Evolutionary conservation across 2,888 invertebrate genomes (phyloP), one percentile per base, ranked within the genome.

Genomic region (Hirtodrosophila cameraria): DNA sequence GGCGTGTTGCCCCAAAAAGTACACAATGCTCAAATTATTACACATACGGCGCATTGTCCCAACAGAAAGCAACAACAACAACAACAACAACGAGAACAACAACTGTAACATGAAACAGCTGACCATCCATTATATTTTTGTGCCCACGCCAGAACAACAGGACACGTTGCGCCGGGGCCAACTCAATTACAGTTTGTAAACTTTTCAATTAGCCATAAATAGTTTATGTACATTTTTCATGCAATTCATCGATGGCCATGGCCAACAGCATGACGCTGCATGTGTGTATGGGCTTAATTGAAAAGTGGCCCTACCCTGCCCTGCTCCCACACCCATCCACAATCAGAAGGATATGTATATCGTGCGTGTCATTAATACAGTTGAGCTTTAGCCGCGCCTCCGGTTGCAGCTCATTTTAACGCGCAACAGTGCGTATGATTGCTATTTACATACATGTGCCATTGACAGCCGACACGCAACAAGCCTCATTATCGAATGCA

Each of bases 101-200:
- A 12, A 27, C 15, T 33, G 45, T 16, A 58, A 39, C 31, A 45
- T 31, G 55, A 48, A 38, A 28, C 70, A 50, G 50, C 68, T 65
- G 84, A 71, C 75, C 80, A 69, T 75, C 66, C 82, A 67, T 76
- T 75, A 77, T 67, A 23, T 39, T 54, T n/a, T 46, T 42, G 49
- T 53, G 49, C 55, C 59, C 60, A 41, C 53, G 72, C 43, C 28
- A n/a, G n/a, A n/a, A n/a, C n/a, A n/a, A n/a, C n/a, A n/a, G n/a
- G n/a, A n/a, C n/a, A n/a, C n/a, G 43, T 57, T 48, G 27, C 30
- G 15, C 27, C 13, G 45, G 43, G 31, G 31, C 55, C 72, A 74
- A 88, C 87, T 87, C 87, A 88, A 88, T 87, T 88, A 87, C 88
- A 85, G 81, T 88, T 87, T 88, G 87, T 88, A 88, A 88, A 87